phyloP scores from a whole-genome alignment of 2,888 invertebrate species.

The Lobophora halterata region DNA sequence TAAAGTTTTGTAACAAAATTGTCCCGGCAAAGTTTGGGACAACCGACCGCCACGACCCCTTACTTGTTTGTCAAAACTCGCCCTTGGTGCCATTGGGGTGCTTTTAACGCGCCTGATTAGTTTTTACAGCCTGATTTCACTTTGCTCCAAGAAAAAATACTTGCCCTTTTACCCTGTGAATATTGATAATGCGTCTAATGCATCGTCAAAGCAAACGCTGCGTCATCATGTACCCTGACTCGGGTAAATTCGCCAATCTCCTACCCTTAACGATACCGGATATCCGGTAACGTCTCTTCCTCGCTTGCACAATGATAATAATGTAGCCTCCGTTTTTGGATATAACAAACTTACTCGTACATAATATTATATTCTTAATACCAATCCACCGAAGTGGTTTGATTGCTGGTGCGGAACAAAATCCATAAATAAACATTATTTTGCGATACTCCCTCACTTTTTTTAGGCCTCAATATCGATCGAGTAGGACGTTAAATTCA shows the following conservation, averaged over 20 bases:
- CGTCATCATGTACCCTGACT: constrained; percentile 23
- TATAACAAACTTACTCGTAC: too few species aligned
- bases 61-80: constrained; percentile 60
- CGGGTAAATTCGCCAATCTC: constrained; percentile 29
- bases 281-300: constrained; percentile 27
- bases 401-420: constrained; percentile 13
- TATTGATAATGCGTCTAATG: constrained; percentile 33
- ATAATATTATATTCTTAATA: constrained; percentile 23
- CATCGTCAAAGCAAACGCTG: constrained; percentile 29
- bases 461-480: constrained; percentile 4
- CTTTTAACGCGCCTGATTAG: constrained; percentile 60
- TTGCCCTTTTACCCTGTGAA: constrained; percentile 27
- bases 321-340: constrained; percentile 20
- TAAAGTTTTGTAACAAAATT: constrained; percentile 56
- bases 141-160: constrained; percentile 29
- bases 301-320: constrained; percentile 25
- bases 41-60: constrained; percentile 41
- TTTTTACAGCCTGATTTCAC: constrained; percentile 54
- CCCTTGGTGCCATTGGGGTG: constrained; percentile 50
- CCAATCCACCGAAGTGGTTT: constrained; percentile 20
- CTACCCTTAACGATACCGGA: constrained; percentile 30
- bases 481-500: constrained; percentile 14
- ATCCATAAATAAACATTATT: constrained; percentile 21
- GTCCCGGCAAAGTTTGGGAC: constrained; percentile 42
- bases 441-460: constrained; percentile 10